These are phyloP conservation scores for Macquaria ambigua DNA, from an alignment of 2,113 vertebrate species.

Conservation along the genomic window DNA sequence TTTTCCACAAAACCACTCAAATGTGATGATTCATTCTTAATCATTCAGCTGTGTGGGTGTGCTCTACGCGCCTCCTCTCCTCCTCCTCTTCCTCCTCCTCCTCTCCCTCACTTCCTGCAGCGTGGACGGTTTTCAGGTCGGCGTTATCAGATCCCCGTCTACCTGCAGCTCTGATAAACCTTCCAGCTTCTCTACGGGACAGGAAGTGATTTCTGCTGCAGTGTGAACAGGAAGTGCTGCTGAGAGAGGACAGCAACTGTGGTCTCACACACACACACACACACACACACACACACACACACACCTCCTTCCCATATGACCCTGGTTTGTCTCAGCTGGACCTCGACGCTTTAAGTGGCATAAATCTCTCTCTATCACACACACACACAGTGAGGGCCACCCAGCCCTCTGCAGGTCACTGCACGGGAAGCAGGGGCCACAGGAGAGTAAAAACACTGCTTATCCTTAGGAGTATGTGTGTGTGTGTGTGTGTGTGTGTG, in stretches of 20 bases:
- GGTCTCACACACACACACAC: constrained; percentile 11
- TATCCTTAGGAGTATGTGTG: neutral
- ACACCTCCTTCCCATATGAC: neutral
- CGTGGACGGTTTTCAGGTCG: neutral
- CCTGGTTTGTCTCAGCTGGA: constrained; percentile 43
- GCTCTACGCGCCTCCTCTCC: too few relatives aligned
- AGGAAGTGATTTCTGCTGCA: constrained; percentile 3
- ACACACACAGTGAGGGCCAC: constrained; percentile 22
- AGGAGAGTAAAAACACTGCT: constrained; percentile 17
- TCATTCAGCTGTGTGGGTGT: too few relatives aligned
- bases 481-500: constrained; percentile 7
- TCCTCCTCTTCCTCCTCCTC: neutral
- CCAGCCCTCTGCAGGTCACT: constrained; percentile 31
- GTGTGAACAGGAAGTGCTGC: neutral
- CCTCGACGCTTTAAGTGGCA: constrained; percentile 2
- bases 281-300: constrained; percentile 16
- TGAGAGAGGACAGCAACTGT: neutral
- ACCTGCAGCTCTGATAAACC: neutral
- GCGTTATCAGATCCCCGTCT: neutral
- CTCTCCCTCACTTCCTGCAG: neutral
- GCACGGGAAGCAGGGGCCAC: constrained; percentile 38
- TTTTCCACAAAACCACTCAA: too few relatives aligned
- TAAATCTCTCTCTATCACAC: constrained; percentile 33
- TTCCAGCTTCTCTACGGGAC: neutral
- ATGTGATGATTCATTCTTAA: too few relatives aligned